Base-by-base conservation (phyloP, 2,797 vertebrate genomes). In the Mormyrus proboscirostris region DNA sequence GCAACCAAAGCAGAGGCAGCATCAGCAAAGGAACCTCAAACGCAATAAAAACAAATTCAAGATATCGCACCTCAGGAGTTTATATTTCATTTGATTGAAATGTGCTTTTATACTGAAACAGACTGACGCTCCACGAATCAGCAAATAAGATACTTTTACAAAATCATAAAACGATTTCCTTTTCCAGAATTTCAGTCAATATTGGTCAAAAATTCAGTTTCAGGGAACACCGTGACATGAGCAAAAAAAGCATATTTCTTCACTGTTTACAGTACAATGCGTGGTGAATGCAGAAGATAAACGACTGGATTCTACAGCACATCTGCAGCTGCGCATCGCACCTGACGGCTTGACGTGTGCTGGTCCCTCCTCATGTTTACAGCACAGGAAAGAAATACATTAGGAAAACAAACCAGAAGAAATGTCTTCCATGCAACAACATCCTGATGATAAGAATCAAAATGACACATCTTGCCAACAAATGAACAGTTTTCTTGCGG, bases 221-320 rank as follows among this genome's bases (percentile, higher is more conserved):
- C 73, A 44, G 14, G 16, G 69, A 41, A 76, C 29, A 41, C 69
- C 16, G 22, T 29, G 9, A 29, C 62, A 65, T 65, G 73, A 44
- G 69, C 14, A 19, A 79, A 79, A 44, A 7, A 44, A 16, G 19
- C 38, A 10, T 22, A 50, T 84, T 55, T 25, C 84, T 16, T 86
- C 5, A 19, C 49, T 53, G 12, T 25, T 92, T 95, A 94, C 94
- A 94, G 92, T 95, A 94, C 94, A 94, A 93, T 91, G 92, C 94
- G 94, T 94, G 94, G 93, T 62, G 93, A 85, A 90, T 91, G 89
- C 88, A 8, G 55, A 49, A 55, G 53, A 96, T 95, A 92, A 93
- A 96, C 96, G 94, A 94, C 92, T 94, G 94, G 92, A 95, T 95
- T 19, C 51, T 3, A 94, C 94, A 94, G 93, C 94, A 94, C 94